Percentiles rank a stretch among this genome's conserved stretches.
Conservation (phyloP, 1,140 invertebrate species). For the Micrasema longulum region DNA sequence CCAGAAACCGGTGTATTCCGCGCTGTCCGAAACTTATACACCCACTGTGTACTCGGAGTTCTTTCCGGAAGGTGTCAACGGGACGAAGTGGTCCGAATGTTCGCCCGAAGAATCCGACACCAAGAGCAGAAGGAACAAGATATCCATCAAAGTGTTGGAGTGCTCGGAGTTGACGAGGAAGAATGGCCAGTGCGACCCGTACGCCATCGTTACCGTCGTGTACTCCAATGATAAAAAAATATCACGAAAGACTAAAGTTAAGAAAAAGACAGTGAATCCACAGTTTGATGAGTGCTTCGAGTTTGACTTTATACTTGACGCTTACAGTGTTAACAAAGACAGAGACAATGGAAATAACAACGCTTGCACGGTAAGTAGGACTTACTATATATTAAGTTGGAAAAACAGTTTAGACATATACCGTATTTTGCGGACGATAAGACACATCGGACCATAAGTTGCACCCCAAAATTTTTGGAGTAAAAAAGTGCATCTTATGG, state of each 20-base stretch:
- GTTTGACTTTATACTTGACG: slow-evolving; percentile 81
- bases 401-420: no score
- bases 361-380: slow-evolving; percentile 69
- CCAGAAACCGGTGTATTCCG: neutral
- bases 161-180: slow-evolving; percentile 90
- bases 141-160: slow-evolving; percentile 78
- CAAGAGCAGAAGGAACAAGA: slow-evolving; percentile 54
- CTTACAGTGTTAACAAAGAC: slow-evolving; percentile 63
- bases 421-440: no score
- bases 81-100: neutral
- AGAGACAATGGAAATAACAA: slow-evolving; percentile 65
- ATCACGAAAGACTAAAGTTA: slow-evolving; percentile 85
- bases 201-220: slow-evolving; percentile 82
- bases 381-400: no score
- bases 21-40: neutral
- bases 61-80: neutral
- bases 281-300: slow-evolving; percentile 90
- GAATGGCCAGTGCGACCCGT: slow-evolving; percentile 92
- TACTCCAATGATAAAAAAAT: slow-evolving; percentile 86
- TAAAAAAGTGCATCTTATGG: no score
- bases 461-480: no score
- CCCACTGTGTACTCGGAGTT: slow-evolving; percentile 9
- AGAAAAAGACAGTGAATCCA: slow-evolving; percentile 90
- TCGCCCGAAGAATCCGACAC: neutral
- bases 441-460: no score